Evolutionary conservation across 2,888 invertebrate species (phyloP), one percentile per base, ranked within the genome.

Genomic region (Lissocephala sabroskyi): DNA sequence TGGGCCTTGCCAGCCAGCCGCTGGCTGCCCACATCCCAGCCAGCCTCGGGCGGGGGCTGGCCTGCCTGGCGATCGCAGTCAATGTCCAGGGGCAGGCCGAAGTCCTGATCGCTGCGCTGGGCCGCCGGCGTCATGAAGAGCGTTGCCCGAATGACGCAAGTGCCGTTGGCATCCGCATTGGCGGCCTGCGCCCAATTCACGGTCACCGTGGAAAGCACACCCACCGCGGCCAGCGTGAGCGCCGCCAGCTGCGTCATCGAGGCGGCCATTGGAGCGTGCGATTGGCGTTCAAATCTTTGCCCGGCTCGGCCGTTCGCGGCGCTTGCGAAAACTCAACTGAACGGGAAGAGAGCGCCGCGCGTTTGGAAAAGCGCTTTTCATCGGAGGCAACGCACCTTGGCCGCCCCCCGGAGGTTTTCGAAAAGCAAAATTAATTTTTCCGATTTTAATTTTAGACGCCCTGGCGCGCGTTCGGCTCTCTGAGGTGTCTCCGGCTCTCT

Each of bases 11-110:
- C 65, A 0, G 71, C 67, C 40, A 67, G 57, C 10, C 65, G 49
- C 17, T 65, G 56, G 6, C 55, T 49, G 1, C 41, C 46, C 44
- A 59, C 14, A 19, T 71, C 60, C 23, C 62, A 61, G 29, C 18
- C 1, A 16, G 29, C 13, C 11, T n/a, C 13, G 2, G 5, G 23
- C 3, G 4, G 4, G 7, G 29, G 6, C 26, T 26, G 9, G 17
- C 36, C 1, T n/a, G n/a, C n/a, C 28, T 16, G 9, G 17, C 17
- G 4, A 18, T 1, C 45, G 35, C 80, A 81, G 33, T 81, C 71
- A 2, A 81, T 79, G 41, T 76, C 63, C 62, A 81, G 48, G 0
- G 70, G 66, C 46, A 81, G 43, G 0, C 79, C 79, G 40, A 71
- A 71, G 11, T 71, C 75, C 17, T 46, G 50, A 1, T 11, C 18